phyloP scores from a whole-genome alignment of 2,797 vertebrate species.

The Thalassophryne amazonica region DNA sequence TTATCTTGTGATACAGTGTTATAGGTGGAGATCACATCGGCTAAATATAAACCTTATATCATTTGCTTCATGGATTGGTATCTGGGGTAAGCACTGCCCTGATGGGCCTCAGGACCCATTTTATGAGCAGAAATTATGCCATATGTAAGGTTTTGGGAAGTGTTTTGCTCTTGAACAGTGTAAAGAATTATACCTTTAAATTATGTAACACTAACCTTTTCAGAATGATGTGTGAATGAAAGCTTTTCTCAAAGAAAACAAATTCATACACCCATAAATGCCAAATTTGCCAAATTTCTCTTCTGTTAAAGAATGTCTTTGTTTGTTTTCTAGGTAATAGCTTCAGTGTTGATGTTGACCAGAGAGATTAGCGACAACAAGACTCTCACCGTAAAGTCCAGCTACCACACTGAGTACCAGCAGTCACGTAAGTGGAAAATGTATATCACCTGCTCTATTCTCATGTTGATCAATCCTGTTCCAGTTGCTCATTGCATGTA shows the following conservation, averaged over 20 bases:
- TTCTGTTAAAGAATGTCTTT: background rate
- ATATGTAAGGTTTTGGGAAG: too few species aligned
- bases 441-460: background rate
- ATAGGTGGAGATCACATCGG: too few species aligned
- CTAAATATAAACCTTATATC: too few species aligned
- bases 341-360: slow-evolving; percentile 93
- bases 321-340: slow-evolving; percentile 78
- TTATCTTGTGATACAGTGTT: too few species aligned
- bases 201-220: too few species aligned
- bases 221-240: too few species aligned
- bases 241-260: background rate
- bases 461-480: background rate
- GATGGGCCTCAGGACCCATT: too few species aligned
- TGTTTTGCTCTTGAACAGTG: too few species aligned
- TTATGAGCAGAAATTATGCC: too few species aligned
- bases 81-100: too few species aligned
- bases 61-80: too few species aligned
- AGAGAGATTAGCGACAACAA: slow-evolving; percentile 93
- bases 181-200: too few species aligned
- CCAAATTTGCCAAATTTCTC: background rate
- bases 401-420: slow-evolving; percentile 88
- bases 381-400: slow-evolving; percentile 91
- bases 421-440: slow-evolving; percentile 83
- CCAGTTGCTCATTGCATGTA: background rate
- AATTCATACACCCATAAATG: background rate